Conservation (phyloP, 2,797 vertebrate genomes). For the Mus spretus region DNA sequence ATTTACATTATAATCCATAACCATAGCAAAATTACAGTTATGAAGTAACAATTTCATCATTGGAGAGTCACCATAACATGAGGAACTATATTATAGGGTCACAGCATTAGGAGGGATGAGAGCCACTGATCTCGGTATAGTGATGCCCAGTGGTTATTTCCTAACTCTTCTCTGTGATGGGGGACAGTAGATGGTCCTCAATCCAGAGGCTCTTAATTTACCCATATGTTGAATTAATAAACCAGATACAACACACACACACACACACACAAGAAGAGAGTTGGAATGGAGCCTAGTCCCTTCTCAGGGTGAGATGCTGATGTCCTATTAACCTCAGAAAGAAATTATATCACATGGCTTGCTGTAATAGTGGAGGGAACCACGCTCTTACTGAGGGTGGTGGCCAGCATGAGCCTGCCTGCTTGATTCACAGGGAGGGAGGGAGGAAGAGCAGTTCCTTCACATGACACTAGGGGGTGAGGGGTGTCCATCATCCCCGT, state of each 20-base stretch:
- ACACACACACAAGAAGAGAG: neutral
- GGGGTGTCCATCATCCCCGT: fast-evolving
- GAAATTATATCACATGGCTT: neutral
- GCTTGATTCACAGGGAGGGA: too few relatives aligned
- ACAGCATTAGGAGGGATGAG: neutral
- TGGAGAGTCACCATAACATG: neutral
- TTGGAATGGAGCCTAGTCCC: too few relatives aligned
- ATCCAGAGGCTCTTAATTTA: neutral
- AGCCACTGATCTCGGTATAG: neutral
- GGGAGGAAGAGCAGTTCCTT: neutral
- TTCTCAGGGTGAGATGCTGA: neutral
- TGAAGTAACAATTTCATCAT: neutral
- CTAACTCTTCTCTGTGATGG: neutral
- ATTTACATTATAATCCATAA: neutral
- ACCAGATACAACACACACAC: neutral
- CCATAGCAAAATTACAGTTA: neutral
- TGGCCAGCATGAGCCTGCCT: neutral
- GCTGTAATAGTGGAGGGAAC: too few relatives aligned
- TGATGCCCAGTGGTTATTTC: neutral
- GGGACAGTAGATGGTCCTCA: neutral
- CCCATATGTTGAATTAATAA: conserved; percentile 11
- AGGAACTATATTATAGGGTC: neutral
- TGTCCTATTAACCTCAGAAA: neutral
- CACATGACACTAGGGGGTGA: neutral
- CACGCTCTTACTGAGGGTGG: too few relatives aligned